phyloP scores from a whole-genome alignment of 2,888 invertebrate genomes.

The Chelonus formosanus region DNA sequence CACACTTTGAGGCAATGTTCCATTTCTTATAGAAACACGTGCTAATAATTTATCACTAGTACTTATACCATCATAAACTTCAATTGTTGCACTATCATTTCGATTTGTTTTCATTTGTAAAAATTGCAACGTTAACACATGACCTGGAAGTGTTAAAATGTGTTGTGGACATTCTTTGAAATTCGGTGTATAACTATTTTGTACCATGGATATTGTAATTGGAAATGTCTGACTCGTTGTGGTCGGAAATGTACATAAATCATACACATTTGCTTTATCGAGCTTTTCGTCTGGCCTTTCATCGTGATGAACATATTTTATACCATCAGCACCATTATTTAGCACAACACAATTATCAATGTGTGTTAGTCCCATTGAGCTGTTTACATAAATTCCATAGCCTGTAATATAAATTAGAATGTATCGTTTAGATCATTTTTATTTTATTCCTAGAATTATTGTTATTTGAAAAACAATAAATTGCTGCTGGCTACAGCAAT shows the following conservation, averaged over 20 bases:
- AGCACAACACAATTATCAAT: slow-evolving; percentile 81
- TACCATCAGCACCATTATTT: slow-evolving; percentile 90
- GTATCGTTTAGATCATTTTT: too few species aligned
- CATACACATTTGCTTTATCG: slow-evolving; percentile 80
- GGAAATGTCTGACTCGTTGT: slow-evolving; percentile 89
- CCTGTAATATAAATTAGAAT: slow-evolving; percentile 67
- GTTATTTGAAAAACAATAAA: too few species aligned
- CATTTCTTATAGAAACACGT: slow-evolving; percentile 79
- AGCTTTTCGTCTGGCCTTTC: slow-evolving; percentile 78
- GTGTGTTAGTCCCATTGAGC: slow-evolving; percentile 82
- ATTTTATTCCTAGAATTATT: too few species aligned
- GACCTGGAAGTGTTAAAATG: slow-evolving; percentile 80
- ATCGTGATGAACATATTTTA: slow-evolving; percentile 86
- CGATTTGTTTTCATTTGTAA: slow-evolving; percentile 81
- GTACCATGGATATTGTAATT: slow-evolving; percentile 82
- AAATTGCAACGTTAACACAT: slow-evolving; percentile 86
- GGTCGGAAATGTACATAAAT: slow-evolving; percentile 86
- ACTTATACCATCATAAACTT: slow-evolving; percentile 82
- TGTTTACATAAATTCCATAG: slow-evolving; percentile 89
- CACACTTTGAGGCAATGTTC: slow-evolving; percentile 87
- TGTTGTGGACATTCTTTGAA: slow-evolving; percentile 77
- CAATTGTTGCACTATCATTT: slow-evolving; percentile 78
- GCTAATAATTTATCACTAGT: slow-evolving; percentile 76
- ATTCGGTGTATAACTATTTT: slow-evolving; percentile 77
- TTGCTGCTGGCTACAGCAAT: too few species aligned